Percentiles rank a stretch among this genome's conserved stretches.
phyloP scores from a whole-genome alignment of 2,797 vertebrate genomes.

The Pampus argenteus region DNA sequence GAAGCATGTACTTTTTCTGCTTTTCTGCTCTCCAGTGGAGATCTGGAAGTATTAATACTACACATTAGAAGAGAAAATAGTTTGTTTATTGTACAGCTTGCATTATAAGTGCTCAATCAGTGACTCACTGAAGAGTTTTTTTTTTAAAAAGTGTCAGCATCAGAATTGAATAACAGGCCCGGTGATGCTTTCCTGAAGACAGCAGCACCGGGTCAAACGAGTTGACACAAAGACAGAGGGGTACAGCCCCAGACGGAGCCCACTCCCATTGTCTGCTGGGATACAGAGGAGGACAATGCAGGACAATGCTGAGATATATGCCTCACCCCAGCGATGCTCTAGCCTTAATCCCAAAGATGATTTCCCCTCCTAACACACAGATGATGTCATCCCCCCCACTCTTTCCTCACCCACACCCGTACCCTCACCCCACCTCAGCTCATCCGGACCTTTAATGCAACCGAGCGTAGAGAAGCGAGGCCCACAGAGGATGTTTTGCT shows the following conservation, averaged over 20 bases:
- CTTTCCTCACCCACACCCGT: not conserved
- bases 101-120: slow-evolving; percentile 10
- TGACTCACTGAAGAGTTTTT: slow-evolving; percentile 10
- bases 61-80: not conserved
- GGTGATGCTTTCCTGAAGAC: slow-evolving; percentile 52
- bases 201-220: slow-evolving; percentile 58
- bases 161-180: slow-evolving; percentile 35
- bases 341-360: slow-evolving; percentile 74
- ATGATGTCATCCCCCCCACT: slow-evolving; percentile 75
- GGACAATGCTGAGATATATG: slow-evolving; percentile 71
- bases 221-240: slow-evolving; percentile 68
- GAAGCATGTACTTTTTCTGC: slow-evolving; percentile 10
- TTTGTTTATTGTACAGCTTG: slow-evolving; percentile 7
- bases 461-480: slow-evolving; percentile 53
- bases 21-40: slow-evolving; percentile 19
- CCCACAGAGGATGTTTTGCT: slow-evolving; percentile 61
- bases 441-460: slow-evolving; percentile 51
- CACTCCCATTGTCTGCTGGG: slow-evolving; percentile 75
- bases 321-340: slow-evolving; percentile 72
- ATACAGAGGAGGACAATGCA: slow-evolving; percentile 64
- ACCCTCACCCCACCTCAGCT: slow-evolving; percentile 45
- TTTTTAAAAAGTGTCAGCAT: slow-evolving; percentile 8
- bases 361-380: slow-evolving; percentile 58
- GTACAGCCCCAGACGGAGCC: slow-evolving; percentile 60
- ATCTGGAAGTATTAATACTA: not conserved